Evolutionary conservation across 2,113 vertebrate species (phyloP), one percentile per base, ranked within the genome.

Genomic region (Sylvietta virens): DNA sequence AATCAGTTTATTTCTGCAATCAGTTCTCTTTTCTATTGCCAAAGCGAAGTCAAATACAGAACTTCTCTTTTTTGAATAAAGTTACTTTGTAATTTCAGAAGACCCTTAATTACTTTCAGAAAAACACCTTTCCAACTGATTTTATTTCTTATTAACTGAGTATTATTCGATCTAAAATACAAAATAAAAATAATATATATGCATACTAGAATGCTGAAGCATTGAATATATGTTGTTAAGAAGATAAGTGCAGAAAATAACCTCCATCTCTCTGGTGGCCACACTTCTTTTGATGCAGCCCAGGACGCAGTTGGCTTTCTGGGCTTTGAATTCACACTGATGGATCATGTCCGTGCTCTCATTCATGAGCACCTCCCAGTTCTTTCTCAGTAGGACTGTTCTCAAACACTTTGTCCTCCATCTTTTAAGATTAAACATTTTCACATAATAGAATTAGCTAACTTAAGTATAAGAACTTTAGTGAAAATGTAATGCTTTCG

Each of bases 1-100:
- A n/a, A n/a, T n/a, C n/a, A n/a, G n/a, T 65, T 89, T 64, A 64
- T 54, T 88, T 88, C 42, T 93, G n/a, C 67, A 40, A 51, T n/a
- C 10, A 26, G 6, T 70, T 92, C 15, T 76, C 31, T 66, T 84
- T 76, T 76, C 16, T 42, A 90, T 26, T 65, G 19, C 56, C 31
- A n/a, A 73, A 78, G 10, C 48, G 19, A 70, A 61, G 15, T 58
- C 0, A 2, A 73, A 88, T 79, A 71, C 3, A 42, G 26, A 85
- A 57, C 35, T 31, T 30, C 15, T 44, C 7, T n/a, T 58, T 87
- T 73, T 51, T 53, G 4, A 62, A 71, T 70, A 58, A 54, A 27
- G 7, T 85, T 61, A 31, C 19, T 65, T 54, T 33, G 8, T 51
- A 51, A 81, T 48, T 81, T 79, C 33, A 65, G 82, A 88, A 66